A percentile compares a stretch with the other conserved stretches of the same genome.
These are phyloP conservation scores for Diploptera punctata DNA, from an alignment of 2,888 invertebrate genomes.

Conservation along the genomic window DNA sequence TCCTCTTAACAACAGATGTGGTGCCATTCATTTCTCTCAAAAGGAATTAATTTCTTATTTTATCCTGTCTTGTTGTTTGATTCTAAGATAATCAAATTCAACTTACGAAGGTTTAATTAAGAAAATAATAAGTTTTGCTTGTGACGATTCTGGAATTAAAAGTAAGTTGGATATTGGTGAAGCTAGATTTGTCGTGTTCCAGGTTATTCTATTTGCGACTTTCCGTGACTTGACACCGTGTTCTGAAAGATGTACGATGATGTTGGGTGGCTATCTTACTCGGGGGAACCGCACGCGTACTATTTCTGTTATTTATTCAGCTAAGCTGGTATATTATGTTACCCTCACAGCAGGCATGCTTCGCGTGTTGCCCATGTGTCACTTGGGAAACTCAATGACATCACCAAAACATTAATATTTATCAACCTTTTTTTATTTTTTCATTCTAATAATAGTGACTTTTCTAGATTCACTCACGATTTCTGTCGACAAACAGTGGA, in stretches of 20 bases:
- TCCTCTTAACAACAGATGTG: too few species aligned
- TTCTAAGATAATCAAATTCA: too few species aligned
- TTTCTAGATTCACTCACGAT: background rate
- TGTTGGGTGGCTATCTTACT: background rate
- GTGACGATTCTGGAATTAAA: too few species aligned
- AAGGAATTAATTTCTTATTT: too few species aligned
- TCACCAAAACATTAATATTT: constrained; percentile 14
- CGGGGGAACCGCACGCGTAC: background rate
- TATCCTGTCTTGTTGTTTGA: too few species aligned
- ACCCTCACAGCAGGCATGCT: constrained; percentile 4
- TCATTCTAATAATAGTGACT: background rate
- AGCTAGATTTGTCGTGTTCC: background rate
- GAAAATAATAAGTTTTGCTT: too few species aligned
- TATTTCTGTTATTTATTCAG: constrained; percentile 27
- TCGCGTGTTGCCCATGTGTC: constrained; percentile 24
- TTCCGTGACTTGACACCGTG: constrained; percentile 11
- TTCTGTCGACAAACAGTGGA: background rate
- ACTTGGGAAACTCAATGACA: constrained; percentile 8
- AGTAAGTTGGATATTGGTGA: too few species aligned
- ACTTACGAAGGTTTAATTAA: too few species aligned
- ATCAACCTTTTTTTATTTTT: background rate
- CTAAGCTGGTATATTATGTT: constrained; percentile 5
- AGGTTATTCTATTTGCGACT: background rate
- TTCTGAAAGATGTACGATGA: constrained; percentile 4
- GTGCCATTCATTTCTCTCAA: too few species aligned